Conservation (phyloP, 2,797 vertebrate genomes). For the Huso huso region DNA sequence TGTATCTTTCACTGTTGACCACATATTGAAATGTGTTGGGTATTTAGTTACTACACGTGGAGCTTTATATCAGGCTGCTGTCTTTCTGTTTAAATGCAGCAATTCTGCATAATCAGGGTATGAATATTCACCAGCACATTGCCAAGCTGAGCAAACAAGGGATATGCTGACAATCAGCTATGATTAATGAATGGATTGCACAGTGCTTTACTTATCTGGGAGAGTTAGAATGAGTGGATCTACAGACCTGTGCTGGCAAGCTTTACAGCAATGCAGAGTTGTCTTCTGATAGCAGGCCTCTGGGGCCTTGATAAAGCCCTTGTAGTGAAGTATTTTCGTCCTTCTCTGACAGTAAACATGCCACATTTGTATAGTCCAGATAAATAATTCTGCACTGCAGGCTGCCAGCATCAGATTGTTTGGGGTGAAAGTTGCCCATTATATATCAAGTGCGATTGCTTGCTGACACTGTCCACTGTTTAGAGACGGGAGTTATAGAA, state of each 20-base stretch:
- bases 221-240: slow-evolving; percentile 5
- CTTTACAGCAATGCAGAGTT: background rate
- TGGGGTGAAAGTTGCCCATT: too few relatives aligned
- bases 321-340: background rate
- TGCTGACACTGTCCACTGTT: too few relatives aligned
- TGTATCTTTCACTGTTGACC: too few relatives aligned
- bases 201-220: slow-evolving; percentile 14
- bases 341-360: slow-evolving; percentile 5
- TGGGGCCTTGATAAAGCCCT: background rate
- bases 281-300: slow-evolving; percentile 5
- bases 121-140: slow-evolving; percentile 13
- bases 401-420: too few relatives aligned
- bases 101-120: slow-evolving; percentile 11
- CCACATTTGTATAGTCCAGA: background rate
- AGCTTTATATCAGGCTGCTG: background rate
- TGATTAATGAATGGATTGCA: slow-evolving; percentile 14
- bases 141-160: slow-evolving; percentile 16
- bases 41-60: background rate
- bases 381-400: slow-evolving; percentile 9
- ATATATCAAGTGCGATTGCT: too few relatives aligned
- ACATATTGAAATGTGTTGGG: background rate
- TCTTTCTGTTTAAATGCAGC: background rate
- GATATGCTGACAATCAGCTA: slow-evolving; percentile 16
- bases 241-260: slow-evolving; percentile 10
- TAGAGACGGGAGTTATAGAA: too few relatives aligned